Evolutionary conservation across 2,888 invertebrate species (phyloP), one percentile per base, ranked within the genome.

Genomic region (Lissocephala sabroskyi): DNA sequence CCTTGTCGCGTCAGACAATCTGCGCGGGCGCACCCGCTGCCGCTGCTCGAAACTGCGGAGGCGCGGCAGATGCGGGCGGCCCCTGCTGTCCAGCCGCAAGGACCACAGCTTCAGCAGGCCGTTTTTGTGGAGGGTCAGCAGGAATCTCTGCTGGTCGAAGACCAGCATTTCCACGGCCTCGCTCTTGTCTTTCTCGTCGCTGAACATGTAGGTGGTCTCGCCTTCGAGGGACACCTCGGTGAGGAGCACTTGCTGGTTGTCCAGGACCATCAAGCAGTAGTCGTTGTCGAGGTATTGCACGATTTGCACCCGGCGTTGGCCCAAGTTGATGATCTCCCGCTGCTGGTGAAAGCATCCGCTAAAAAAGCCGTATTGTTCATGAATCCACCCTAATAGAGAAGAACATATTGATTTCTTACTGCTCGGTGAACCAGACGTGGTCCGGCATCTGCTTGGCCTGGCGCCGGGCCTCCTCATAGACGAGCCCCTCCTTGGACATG

Each of bases 291-390:
- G 52, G 35, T 84, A 74, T 10, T 71, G 53, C 1, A 81, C 68
- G 14, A 75, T 54, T 26, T 62, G 76, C 6, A 79, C 77, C 14
- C 73, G 51, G 19, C 70, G 48, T 1, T 45, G 14, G 1, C 79
- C 79, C 28, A 85, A 54, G 28, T 77, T 73, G 9, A 84, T 63
- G 5, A 85, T 82, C 49, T 84, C 82, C 1, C 83, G 82, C 14
- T 81, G 76, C 49, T 82, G 82, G 53, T 82, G 82, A 37, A 81
- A 82, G 23, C 79, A 78, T 5, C 82, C 84, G 35, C 84, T 85
- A 18, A 30, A 45, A 37, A 40, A 3, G 3, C 0, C 1, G 23
- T 6, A 7, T n/a, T n/a, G n/a, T n/a, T n/a, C n/a, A n/a, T n/a
- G n/a, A 10, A 36, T 0, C 1, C 3, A 10, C 3, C 16, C n/a